Conservation (phyloP, 2,888 invertebrate genomes). For the Parnassius smintheus region DNA sequence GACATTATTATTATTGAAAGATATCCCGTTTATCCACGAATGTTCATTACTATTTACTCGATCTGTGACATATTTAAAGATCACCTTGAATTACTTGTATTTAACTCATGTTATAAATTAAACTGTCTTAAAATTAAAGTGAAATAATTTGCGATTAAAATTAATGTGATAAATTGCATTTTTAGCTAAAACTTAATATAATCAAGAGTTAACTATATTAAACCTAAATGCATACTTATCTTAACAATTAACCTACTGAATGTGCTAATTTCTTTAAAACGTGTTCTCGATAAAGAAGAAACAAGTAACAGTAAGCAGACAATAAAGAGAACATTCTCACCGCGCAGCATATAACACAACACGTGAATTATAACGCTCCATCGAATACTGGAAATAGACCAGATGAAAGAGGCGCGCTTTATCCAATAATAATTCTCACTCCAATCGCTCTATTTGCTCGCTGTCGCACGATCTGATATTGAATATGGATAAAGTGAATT, state of each 20-base stretch:
- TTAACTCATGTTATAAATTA: no score
- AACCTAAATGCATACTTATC: constrained; percentile 6
- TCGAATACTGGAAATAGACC: constrained; percentile 69
- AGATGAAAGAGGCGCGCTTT: constrained; percentile 68
- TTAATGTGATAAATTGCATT: neutral
- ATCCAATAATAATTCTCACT: constrained; percentile 80
- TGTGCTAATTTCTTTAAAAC: constrained; percentile 6
- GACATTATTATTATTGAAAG: no score
- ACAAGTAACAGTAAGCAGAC: constrained; percentile 35
- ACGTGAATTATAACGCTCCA: constrained; percentile 65
- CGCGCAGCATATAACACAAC: constrained; percentile 45
- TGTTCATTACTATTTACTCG: no score
- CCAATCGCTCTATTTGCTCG: constrained; percentile 76
- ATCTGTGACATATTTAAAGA: no score
- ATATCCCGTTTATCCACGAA: no score
- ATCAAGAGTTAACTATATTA: neutral
- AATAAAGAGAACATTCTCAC: constrained; percentile 47
- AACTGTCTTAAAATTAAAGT: neutral
- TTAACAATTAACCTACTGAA: neutral
- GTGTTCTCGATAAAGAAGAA: constrained; percentile 7
- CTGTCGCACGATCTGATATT: constrained; percentile 77
- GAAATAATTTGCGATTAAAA: neutral
- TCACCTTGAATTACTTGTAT: no score
- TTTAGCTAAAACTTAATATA: neutral
- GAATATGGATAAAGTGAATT: constrained; percentile 80